phyloP scores from a whole-genome alignment of 2,113 vertebrate genomes.

The Madoqua kirkii region DNA sequence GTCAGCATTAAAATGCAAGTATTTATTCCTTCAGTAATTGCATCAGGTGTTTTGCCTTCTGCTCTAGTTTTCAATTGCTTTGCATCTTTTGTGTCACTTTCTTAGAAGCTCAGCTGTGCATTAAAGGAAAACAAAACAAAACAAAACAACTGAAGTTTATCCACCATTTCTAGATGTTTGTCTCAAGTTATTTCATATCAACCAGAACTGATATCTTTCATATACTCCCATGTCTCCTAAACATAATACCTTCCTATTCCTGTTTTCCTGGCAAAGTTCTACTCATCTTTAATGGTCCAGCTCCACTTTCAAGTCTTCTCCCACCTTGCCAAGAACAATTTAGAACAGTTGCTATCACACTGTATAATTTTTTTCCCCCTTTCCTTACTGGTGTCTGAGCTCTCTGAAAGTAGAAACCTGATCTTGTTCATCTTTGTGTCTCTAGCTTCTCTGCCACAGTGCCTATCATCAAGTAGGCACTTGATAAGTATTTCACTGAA shows the following conservation, averaged over 20 bases:
- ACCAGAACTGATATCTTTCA: neutral
- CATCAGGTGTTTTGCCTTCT: neutral
- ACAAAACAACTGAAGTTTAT: neutral
- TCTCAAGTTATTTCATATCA: neutral
- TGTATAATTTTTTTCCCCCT: fast-evolving
- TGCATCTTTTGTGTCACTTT: neutral
- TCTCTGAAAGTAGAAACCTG: neutral
- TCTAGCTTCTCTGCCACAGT: neutral
- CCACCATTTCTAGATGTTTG: neutral
- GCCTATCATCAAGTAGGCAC: neutral
- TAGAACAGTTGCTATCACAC: neutral
- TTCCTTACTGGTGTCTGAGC: neutral
- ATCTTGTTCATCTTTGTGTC: neutral
- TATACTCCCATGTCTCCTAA: neutral
- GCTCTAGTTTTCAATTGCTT: neutral
- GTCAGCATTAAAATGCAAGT: neutral
- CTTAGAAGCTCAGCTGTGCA: neutral
- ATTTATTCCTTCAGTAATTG: neutral
- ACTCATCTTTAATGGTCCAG: neutral
- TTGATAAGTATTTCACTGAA: neutral
- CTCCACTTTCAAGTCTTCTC: neutral
- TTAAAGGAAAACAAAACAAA: neutral
- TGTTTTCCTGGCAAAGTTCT: neutral
- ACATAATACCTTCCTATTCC: neutral
- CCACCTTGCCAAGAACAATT: neutral